phyloP scores from a whole-genome alignment of 2,797 vertebrate species.

The Pachyuromys duprasi region DNA sequence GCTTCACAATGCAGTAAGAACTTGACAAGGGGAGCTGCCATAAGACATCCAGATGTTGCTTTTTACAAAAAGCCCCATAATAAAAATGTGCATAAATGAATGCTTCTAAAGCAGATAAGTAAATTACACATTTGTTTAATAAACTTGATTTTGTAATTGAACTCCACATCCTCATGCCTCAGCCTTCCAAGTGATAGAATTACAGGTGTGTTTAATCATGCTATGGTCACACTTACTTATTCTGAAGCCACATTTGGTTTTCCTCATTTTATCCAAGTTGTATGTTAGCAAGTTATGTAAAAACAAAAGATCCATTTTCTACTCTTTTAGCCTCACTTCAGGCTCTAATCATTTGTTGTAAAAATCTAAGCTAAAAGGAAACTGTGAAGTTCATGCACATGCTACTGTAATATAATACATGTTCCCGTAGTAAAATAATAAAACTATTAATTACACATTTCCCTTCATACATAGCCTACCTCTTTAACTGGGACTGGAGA shows the following conservation, averaged over 20 bases:
- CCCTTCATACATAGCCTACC: slow-evolving; percentile 86
- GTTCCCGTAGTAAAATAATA: neutral
- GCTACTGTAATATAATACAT: neutral
- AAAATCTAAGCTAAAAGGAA: slow-evolving; percentile 24
- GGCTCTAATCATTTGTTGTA: neutral
- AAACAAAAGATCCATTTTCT: neutral
- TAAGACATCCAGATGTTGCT: neutral
- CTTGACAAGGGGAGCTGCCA: neutral
- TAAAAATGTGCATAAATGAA: neutral
- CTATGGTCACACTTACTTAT: neutral
- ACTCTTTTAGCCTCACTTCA: neutral
- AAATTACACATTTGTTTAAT: neutral
- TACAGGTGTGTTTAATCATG: neutral
- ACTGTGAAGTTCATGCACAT: neutral
- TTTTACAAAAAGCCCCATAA: slow-evolving; percentile 1
- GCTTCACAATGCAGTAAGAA: neutral
- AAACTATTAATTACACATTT: neutral
- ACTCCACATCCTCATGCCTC: neutral
- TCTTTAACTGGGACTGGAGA: slow-evolving; percentile 97
- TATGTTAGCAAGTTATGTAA: neutral
- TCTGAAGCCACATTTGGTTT: neutral
- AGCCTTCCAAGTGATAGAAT: neutral
- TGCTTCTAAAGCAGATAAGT: neutral
- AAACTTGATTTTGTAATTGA: slow-evolving; percentile 1
- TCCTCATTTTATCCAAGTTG: neutral